Conservation (phyloP, 2,888 invertebrate genomes). For the Drosophila peninsularis region DNA sequence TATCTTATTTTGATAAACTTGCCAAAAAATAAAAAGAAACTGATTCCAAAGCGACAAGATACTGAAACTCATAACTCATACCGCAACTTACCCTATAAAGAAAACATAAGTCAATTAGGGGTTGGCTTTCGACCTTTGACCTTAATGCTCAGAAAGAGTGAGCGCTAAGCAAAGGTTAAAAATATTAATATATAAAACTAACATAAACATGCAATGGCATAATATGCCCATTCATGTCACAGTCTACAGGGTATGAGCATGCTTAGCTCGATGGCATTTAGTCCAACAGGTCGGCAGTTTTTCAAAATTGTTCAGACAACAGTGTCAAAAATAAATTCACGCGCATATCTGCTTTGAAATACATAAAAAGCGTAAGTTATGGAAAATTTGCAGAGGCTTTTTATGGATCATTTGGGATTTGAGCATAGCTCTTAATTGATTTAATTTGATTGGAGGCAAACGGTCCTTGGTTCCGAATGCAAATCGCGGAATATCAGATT, state of each 20-base stretch:
- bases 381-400: conserved; percentile 55
- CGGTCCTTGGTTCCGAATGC: not conserved
- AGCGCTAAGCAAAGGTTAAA: not conserved
- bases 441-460: conserved; percentile 47
- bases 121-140: too few species aligned
- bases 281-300: conserved; percentile 65
- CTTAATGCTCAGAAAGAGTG: not conserved
- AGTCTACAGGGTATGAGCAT: conserved; percentile 17
- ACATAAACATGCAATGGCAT: not conserved
- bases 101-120: not conserved
- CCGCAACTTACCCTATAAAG: not conserved
- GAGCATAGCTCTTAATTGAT: conserved; percentile 55
- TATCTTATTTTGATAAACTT: conserved; percentile 3
- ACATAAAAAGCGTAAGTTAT: conserved; percentile 56
- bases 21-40: not conserved
- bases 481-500: conserved; percentile 2
- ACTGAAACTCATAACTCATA: not conserved
- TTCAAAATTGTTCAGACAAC: conserved; percentile 63
- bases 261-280: conserved; percentile 24
- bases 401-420: conserved; percentile 73
- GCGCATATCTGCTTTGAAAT: conserved; percentile 33
- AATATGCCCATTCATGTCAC: not conserved
- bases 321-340: conserved; percentile 61
- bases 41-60: not conserved
- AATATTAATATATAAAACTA: not conserved